Evolutionary conservation across 1,140 invertebrate species (phyloP).

Genomic region (Lordiphosa collinella): DNA sequence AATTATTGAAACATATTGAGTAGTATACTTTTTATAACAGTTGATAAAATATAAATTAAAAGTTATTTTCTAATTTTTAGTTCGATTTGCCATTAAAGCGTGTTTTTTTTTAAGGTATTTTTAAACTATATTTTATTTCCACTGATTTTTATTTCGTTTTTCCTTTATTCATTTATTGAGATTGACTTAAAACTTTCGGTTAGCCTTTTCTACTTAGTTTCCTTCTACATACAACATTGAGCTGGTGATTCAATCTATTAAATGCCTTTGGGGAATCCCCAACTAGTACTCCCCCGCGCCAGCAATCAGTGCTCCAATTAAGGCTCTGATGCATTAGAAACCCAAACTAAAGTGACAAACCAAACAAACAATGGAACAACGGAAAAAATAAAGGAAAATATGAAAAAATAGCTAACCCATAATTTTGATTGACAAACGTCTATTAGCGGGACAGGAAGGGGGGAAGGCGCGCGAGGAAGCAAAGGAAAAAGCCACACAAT

Average conservation of each 20-base stretch:
- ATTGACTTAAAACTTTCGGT: no score
- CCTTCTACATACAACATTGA: no score
- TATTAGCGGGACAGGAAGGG: conserved; percentile 32
- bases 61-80: no score
- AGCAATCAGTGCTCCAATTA: conserved; percentile 19
- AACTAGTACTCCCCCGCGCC: neutral
- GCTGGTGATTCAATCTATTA: conserved; percentile 1
- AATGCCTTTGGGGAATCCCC: neutral
- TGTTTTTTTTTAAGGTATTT: no score
- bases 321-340: conserved; percentile 34
- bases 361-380: conserved; percentile 50
- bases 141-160: no score
- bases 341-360: conserved; percentile 42
- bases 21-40: no score
- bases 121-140: no score
- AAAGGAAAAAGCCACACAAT: conserved; percentile 37
- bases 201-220: no score
- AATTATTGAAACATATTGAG: no score
- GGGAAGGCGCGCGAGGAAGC: neutral
- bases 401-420: conserved; percentile 30
- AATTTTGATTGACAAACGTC: conserved; percentile 71
- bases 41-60: no score
- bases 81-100: no score
- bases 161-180: no score
- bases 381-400: conserved; percentile 3